Percentiles rank a stretch among this genome's conserved stretches.
These are phyloP conservation scores for Heliconius charithonia DNA, from an alignment of 2,888 invertebrate genomes.

Conservation along the genomic window DNA sequence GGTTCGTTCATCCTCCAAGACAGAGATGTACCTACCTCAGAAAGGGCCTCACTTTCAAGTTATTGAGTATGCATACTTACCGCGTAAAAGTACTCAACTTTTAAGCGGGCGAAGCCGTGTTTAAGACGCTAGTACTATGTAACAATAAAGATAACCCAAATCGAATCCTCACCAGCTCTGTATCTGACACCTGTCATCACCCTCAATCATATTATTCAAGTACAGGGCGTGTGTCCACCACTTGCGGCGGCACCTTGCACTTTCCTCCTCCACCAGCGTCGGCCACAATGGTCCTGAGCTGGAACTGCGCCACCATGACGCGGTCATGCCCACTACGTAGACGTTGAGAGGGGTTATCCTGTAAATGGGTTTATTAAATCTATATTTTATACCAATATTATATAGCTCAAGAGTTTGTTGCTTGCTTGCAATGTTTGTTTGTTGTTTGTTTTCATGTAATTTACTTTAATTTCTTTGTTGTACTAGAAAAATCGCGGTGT, in stretches of 20 bases:
- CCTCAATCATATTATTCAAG: conserved; percentile 49
- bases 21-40: too few relatives aligned
- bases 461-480: too few relatives aligned
- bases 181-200: conserved; percentile 48
- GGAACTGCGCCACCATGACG: conserved; percentile 50
- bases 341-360: conserved; percentile 51
- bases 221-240: conserved; percentile 53
- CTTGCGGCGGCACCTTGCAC: conserved; percentile 49
- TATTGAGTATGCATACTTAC: too few relatives aligned
- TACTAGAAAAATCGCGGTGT: too few relatives aligned
- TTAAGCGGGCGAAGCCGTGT: too few relatives aligned
- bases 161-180: conserved; percentile 52
- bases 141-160: neutral
- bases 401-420: neutral
- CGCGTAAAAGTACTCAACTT: too few relatives aligned
- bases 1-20: too few relatives aligned
- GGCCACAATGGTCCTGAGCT: conserved; percentile 50
- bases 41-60: too few relatives aligned
- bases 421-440: neutral
- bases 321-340: conserved; percentile 48
- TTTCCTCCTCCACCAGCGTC: conserved; percentile 48
- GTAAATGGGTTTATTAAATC: conserved; percentile 4
- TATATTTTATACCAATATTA: neutral
- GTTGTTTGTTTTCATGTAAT: too few relatives aligned
- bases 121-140: neutral